phyloP scores from a whole-genome alignment of 2,888 invertebrate species.

The Plagodis dolabraria region DNA sequence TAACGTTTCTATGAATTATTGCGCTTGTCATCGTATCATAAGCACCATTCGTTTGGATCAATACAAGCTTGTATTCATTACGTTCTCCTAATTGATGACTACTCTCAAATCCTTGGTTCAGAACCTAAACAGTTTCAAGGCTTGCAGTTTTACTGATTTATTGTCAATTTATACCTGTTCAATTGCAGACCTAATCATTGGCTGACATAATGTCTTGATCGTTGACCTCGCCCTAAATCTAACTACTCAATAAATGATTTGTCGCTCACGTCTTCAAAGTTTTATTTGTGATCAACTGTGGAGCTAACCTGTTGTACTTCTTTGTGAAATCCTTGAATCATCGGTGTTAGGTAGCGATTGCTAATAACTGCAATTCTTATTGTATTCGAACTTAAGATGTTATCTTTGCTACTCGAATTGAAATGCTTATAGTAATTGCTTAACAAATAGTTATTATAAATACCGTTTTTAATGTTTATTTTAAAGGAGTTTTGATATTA shows the following conservation, averaged over 20 bases:
- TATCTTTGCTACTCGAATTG: not conserved
- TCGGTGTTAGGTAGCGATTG: not conserved
- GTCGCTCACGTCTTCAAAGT: conserved; percentile 20
- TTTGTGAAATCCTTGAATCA: not conserved
- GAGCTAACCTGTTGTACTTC: conserved; percentile 5
- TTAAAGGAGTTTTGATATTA: no score
- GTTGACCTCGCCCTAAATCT: conserved; percentile 34
- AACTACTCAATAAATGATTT: conserved; percentile 16
- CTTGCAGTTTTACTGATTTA: conserved; percentile 25
- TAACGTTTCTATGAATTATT: no score
- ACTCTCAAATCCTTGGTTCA: conserved; percentile 15
- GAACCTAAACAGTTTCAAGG: conserved; percentile 20
- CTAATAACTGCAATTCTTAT: conserved; percentile 4
- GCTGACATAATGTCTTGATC: conserved; percentile 22
- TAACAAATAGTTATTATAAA: no score
- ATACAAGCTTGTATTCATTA: not conserved
- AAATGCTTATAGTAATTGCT: not conserved
- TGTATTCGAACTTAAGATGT: not conserved
- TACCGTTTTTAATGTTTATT: no score
- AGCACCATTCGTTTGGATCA: not conserved
- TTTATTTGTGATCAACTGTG: conserved; percentile 1
- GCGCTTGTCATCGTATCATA: not conserved
- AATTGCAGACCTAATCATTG: conserved; percentile 32
- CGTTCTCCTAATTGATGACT: conserved; percentile 6
- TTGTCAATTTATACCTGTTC: conserved; percentile 27